Conservation (phyloP, 2,888 invertebrate species). For the Xestobium rufovillosum region DNA sequence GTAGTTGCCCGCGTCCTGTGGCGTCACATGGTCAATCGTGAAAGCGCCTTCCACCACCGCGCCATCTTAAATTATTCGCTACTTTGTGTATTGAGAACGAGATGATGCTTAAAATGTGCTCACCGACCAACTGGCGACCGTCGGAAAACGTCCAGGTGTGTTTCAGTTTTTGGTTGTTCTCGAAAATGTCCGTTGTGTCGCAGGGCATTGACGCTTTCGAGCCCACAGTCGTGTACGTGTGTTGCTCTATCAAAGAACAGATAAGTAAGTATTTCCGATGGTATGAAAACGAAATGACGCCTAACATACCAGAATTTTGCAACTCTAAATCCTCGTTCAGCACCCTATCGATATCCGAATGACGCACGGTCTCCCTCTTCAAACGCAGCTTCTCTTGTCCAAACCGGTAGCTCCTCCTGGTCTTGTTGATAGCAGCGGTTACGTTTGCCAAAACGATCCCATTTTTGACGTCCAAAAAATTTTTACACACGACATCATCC, state of each 20-base stretch:
- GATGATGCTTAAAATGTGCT: no score
- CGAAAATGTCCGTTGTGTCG: no score
- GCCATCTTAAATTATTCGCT: no score
- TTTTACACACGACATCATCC: not conserved
- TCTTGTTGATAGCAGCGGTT: slow-evolving; percentile 23
- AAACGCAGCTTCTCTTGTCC: slow-evolving; percentile 14
- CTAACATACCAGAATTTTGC: not conserved
- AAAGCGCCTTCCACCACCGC: slow-evolving; percentile 32
- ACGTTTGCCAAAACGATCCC: slow-evolving; percentile 26
- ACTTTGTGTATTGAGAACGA: no score
- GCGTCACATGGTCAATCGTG: slow-evolving; percentile 32
- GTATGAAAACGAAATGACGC: no score
- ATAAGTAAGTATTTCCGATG: no score
- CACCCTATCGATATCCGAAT: slow-evolving; percentile 25
- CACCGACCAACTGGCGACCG: no score
- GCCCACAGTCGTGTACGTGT: no score
- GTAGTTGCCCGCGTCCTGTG: slow-evolving; percentile 39
- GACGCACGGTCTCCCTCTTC: slow-evolving; percentile 21
- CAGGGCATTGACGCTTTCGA: no score
- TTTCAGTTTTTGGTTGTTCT: no score
- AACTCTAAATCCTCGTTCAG: slow-evolving; percentile 22
- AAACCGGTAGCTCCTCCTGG: slow-evolving; percentile 29
- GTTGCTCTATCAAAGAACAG: no score
- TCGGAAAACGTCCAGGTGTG: no score
- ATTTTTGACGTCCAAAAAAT: slow-evolving; percentile 18